phyloP scores from a whole-genome alignment of 1,140 invertebrate genomes.

The Forficula auricularia region DNA sequence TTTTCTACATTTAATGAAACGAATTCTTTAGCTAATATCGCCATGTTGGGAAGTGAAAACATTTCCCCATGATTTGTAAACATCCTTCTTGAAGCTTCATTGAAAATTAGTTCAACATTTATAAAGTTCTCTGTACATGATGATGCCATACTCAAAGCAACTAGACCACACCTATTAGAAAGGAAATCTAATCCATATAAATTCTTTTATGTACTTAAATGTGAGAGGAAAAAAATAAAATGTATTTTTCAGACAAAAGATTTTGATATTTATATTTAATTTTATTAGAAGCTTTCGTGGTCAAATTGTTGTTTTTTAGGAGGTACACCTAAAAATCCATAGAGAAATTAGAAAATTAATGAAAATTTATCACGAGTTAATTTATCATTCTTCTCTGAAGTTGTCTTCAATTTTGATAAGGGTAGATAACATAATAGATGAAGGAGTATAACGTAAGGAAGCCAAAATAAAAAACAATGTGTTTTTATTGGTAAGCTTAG shows the following conservation, averaged over 20 bases:
- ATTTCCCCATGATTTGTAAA: constrained; percentile 71
- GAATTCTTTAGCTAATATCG: constrained; percentile 35
- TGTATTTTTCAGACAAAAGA: constrained; percentile 15
- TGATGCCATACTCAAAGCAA: constrained; percentile 57
- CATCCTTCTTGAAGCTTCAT: constrained; percentile 36
- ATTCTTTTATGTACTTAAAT: not conserved
- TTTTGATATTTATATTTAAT: constrained; percentile 21
- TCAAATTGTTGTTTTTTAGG: constrained; percentile 18
- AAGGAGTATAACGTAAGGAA: too few relatives aligned
- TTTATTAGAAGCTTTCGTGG: constrained; percentile 24
- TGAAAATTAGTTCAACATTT: constrained; percentile 36
- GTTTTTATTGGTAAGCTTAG: too few relatives aligned
- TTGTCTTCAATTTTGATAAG: too few relatives aligned
- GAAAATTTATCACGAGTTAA: too few relatives aligned
- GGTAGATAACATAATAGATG: too few relatives aligned
- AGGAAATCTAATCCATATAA: not conserved
- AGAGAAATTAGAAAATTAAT: too few relatives aligned
- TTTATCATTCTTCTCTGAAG: too few relatives aligned
- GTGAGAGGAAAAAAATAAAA: constrained; percentile 8
- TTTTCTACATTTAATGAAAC: constrained; percentile 28
- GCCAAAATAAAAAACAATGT: too few relatives aligned
- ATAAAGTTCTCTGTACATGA: constrained; percentile 35
- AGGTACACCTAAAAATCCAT: too few relatives aligned
- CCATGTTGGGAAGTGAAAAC: constrained; percentile 58
- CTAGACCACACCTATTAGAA: constrained; percentile 54